phyloP scores from a whole-genome alignment of 2,797 vertebrate species.

The Poecilia picta region DNA sequence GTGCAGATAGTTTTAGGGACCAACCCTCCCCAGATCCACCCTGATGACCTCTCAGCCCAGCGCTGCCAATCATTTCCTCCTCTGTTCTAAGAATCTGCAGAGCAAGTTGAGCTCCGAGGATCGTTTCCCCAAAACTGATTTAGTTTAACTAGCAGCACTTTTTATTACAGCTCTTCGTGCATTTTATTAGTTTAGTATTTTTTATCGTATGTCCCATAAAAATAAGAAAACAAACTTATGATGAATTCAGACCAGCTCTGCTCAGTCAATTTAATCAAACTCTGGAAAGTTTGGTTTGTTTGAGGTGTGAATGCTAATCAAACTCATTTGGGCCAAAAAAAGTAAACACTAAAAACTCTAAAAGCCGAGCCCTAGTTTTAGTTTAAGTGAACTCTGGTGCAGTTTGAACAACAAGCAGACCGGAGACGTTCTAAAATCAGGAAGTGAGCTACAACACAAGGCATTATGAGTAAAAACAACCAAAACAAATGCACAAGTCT shows the following conservation, averaged over 20 bases:
- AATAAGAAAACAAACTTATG: not conserved
- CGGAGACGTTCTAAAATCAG: too few relatives aligned
- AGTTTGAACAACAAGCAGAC: too few relatives aligned
- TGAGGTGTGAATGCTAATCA: too few relatives aligned
- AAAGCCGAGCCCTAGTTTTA: too few relatives aligned
- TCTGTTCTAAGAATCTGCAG: not conserved
- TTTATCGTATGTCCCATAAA: not conserved
- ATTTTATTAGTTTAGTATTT: not conserved
- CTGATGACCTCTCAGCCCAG: conserved; percentile 2
- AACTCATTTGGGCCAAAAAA: too few relatives aligned
- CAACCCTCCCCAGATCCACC: conserved; percentile 4
- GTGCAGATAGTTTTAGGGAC: not conserved
- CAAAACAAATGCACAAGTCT: too few relatives aligned
- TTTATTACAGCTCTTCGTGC: not conserved
- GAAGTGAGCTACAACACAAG: too few relatives aligned
- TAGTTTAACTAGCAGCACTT: not conserved
- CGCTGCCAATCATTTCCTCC: not conserved
- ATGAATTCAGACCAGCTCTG: not conserved
- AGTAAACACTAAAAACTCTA: too few relatives aligned
- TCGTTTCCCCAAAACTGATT: not conserved
- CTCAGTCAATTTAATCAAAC: too few relatives aligned
- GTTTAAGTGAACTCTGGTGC: too few relatives aligned
- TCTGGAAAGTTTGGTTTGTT: too few relatives aligned
- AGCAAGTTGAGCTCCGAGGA: not conserved
- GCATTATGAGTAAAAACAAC: too few relatives aligned